These are phyloP conservation scores for Escarpia spicata DNA, from an alignment of 2,888 invertebrate genomes.

Conservation along the genomic window DNA sequence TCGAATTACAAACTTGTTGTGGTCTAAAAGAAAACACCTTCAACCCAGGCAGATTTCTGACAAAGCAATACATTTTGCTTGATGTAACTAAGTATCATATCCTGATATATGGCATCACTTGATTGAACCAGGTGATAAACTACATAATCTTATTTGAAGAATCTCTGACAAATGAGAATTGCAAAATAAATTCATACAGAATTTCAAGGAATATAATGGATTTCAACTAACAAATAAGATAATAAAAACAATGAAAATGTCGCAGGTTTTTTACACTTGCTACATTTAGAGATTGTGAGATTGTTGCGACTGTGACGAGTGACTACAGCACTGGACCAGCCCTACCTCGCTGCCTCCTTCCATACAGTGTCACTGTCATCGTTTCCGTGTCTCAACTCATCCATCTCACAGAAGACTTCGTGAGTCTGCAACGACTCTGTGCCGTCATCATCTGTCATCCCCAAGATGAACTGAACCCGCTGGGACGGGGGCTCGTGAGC, in stretches of 20 bases:
- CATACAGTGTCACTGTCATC: constrained; percentile 83
- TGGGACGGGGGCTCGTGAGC: constrained; percentile 77
- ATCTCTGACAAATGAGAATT: too few relatives aligned
- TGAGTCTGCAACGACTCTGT: constrained; percentile 76
- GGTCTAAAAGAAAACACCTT: not conserved
- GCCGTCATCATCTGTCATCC: constrained; percentile 89
- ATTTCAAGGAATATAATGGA: too few relatives aligned
- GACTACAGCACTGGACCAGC: not conserved
- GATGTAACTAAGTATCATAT: not conserved
- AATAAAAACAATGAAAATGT: too few relatives aligned
- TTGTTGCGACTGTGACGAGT: too few relatives aligned
- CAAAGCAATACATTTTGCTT: not conserved
- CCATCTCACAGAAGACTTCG: constrained; percentile 98
- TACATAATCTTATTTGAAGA: not conserved
- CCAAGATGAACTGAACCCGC: constrained; percentile 95
- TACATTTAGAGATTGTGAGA: too few relatives aligned
- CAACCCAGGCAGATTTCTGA: too few relatives aligned
- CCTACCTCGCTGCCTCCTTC: constrained; percentile 92
- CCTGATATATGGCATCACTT: not conserved
- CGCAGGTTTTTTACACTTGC: too few relatives aligned
- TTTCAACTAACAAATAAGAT: too few relatives aligned
- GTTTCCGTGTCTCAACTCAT: constrained; percentile 83
- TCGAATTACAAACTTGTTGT: not conserved
- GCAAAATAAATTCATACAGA: too few relatives aligned
- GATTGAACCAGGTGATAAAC: not conserved